A percentile compares a stretch with the other conserved stretches of the same genome.
Conservation (phyloP, 2,888 invertebrate genomes). For the Apodemia hepburni region DNA sequence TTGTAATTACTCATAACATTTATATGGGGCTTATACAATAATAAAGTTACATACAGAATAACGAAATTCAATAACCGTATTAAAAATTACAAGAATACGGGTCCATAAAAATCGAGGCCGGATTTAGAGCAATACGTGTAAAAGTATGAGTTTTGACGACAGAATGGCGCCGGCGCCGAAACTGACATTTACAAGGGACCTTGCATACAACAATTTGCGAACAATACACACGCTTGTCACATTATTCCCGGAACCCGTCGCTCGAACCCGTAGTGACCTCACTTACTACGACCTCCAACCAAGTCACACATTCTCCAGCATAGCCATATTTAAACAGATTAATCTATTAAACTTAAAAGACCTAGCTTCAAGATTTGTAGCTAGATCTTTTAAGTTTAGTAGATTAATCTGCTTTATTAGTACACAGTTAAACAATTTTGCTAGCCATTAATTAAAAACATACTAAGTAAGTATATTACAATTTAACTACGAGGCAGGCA, state of each 20-base stretch:
- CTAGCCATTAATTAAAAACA: no score
- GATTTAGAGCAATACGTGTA: constrained; percentile 33
- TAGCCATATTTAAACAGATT: not conserved
- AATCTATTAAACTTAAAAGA: not conserved
- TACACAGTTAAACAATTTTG: no score
- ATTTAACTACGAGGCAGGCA: no score
- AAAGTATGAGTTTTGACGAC: constrained; percentile 29
- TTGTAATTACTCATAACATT: not conserved
- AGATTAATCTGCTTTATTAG: no score
- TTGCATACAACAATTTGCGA: constrained; percentile 47
- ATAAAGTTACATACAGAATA: constrained; percentile 14
- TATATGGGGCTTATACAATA: not conserved
- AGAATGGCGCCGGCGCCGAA: constrained; percentile 58
- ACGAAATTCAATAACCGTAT: constrained; percentile 2
- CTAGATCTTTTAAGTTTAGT: no score
- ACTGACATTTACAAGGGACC: constrained; percentile 70
- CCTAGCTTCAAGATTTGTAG: no score
- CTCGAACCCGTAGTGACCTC: constrained; percentile 55
- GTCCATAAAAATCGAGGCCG: constrained; percentile 28
- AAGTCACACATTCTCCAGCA: not conserved
- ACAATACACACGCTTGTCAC: constrained; percentile 71
- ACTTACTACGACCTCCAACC: constrained; percentile 46
- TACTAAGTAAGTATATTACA: no score
- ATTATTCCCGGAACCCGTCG: constrained; percentile 65
- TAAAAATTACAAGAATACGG: not conserved